Evolutionary conservation across 1,140 invertebrate genomes (phyloP).

Genomic region (Penaeus indicus): DNA sequence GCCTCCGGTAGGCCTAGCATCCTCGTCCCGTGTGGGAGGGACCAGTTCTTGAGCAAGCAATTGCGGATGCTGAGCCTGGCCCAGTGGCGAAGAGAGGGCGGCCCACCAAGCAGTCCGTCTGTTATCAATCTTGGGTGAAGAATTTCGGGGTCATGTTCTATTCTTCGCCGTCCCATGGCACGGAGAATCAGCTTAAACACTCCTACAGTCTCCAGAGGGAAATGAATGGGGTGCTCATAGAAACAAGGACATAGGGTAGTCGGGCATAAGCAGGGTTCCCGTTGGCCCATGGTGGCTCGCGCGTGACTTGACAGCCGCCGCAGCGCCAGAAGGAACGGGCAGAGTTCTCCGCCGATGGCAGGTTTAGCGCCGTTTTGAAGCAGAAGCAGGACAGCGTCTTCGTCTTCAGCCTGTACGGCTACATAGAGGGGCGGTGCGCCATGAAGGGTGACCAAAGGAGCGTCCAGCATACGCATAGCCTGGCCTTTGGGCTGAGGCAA

Average conservation of each 20-base stretch:
- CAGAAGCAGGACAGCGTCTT: constrained; percentile 43
- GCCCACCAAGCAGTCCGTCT: constrained; percentile 20
- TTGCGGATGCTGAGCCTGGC: constrained; percentile 38
- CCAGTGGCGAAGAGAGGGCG: constrained; percentile 48
- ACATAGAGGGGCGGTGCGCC: constrained; percentile 45
- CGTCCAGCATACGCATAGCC: neutral
- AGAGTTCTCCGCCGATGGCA: constrained; percentile 27
- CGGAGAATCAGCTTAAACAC: constrained; percentile 41
- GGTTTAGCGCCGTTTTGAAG: constrained; percentile 47
- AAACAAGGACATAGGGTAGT: constrained; percentile 27
- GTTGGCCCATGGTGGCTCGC: constrained; percentile 36
- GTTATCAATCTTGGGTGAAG: constrained; percentile 38
- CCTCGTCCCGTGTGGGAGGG: constrained; percentile 24
- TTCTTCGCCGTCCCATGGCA: constrained; percentile 7
- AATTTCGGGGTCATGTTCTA: constrained; percentile 1
- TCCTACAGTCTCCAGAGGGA: constrained; percentile 28
- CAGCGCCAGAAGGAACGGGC: constrained; percentile 37
- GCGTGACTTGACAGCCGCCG: constrained; percentile 44
- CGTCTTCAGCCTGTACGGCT: constrained; percentile 45
- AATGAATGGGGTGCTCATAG: constrained; percentile 22
- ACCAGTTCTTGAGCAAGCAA: constrained; percentile 15
- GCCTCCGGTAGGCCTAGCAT: neutral
- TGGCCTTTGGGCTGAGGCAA: constrained; percentile 1
- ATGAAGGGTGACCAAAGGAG: constrained; percentile 45
- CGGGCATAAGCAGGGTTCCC: constrained; percentile 29